A percentile compares a stretch with the other conserved stretches of the same genome.
Conservation (phyloP, 2,113 vertebrate genomes). For the Promerops cafer region DNA sequence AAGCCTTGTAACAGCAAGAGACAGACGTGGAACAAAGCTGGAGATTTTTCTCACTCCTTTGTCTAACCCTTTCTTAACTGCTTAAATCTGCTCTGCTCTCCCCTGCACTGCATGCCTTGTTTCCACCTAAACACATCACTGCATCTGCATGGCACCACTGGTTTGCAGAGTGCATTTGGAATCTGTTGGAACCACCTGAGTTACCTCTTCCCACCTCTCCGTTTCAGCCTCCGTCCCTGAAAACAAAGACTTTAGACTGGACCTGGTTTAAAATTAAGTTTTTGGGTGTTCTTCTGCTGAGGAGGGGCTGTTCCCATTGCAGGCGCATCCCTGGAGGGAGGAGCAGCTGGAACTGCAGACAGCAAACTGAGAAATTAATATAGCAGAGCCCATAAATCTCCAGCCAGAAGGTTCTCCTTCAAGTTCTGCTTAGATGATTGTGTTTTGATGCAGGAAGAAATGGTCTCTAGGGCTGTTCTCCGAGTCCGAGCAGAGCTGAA, state of each 20-base stretch:
- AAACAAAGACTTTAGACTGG: not conserved
- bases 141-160: slow-evolving; percentile 23
- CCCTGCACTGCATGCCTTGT: not conserved
- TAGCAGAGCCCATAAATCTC: not conserved
- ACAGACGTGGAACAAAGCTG: not conserved
- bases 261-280: not conserved
- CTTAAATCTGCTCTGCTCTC: not conserved
- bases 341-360: not conserved
- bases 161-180: not conserved
- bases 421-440: not conserved
- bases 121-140: not conserved
- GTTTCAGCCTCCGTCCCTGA: slow-evolving; percentile 39
- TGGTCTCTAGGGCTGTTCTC: not conserved
- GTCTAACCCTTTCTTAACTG: not conserved
- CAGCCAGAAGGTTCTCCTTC: not conserved
- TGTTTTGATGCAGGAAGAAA: not conserved
- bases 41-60: not conserved
- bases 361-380: not conserved
- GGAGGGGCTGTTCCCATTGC: not conserved
- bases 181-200: slow-evolving; percentile 14
- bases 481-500: not conserved
- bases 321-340: not conserved
- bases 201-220: slow-evolving; percentile 30
- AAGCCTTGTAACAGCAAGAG: not conserved
- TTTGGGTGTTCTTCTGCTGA: not conserved